These are phyloP conservation scores for Apostichopus californicus DNA, from an alignment of 35 echinoderm and acorn worm genomes.

Conservation along the genomic window DNA sequence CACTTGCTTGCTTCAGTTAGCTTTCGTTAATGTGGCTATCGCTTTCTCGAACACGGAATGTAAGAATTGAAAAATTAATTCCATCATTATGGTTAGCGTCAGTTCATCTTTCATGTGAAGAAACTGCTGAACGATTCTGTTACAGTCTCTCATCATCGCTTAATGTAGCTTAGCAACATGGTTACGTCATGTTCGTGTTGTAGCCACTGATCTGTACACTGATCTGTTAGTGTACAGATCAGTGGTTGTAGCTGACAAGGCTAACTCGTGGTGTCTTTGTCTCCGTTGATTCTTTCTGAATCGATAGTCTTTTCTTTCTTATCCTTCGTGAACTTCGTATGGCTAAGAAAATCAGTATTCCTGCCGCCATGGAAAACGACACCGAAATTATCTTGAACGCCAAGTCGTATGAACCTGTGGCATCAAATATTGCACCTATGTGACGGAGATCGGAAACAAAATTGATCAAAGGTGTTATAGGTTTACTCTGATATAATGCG, in stretches of 20 bases:
- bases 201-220: not conserved
- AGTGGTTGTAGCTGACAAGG: not conserved
- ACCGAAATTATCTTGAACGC: not conserved
- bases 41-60: too few relatives aligned
- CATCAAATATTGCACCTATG: slow-evolving; percentile 20
- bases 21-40: too few relatives aligned
- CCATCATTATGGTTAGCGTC: too few relatives aligned
- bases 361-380: not conserved
- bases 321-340: not conserved
- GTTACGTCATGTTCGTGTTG: not conserved
- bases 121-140: too few relatives aligned
- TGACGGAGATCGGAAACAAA: not conserved
- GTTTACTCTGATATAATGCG: too few relatives aligned
- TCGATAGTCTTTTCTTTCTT: not conserved
- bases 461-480: too few relatives aligned
- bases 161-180: too few relatives aligned
- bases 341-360: not conserved
- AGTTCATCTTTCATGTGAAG: too few relatives aligned
- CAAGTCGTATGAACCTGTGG: not conserved
- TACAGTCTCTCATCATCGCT: too few relatives aligned
- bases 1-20: too few relatives aligned
- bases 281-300: not conserved
- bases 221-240: too few relatives aligned
- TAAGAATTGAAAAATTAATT: too few relatives aligned
- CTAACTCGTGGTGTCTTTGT: not conserved